Evolutionary conservation across 2,113 vertebrate species (phyloP).

Genomic region (Oreochromis niloticus): DNA sequence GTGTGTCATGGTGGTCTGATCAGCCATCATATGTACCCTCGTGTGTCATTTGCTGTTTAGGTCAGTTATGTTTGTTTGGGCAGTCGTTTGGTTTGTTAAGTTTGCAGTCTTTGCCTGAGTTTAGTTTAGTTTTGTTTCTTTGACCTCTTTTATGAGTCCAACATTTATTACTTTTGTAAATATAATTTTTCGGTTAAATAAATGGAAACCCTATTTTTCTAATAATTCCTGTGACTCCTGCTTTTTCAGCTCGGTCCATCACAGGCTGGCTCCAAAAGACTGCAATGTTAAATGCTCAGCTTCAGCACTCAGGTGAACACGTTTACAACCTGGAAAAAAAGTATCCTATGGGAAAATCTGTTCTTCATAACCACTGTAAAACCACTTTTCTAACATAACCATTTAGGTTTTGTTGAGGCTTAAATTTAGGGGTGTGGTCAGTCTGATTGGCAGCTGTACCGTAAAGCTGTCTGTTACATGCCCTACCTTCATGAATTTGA

Average conservation of each 20-base stretch:
- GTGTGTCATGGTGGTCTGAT: not conserved
- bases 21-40: fast-evolving
- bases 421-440: not conserved
- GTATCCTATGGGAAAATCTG: not conserved
- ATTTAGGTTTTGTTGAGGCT: fast-evolving
- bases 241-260: not conserved
- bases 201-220: not conserved
- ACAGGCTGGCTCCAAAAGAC: not conserved
- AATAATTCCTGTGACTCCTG: fast-evolving
- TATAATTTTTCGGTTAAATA: not conserved
- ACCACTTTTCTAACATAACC: not conserved
- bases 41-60: fast-evolving
- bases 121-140: not conserved
- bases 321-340: not conserved
- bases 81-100: not conserved
- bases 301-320: fast-evolving
- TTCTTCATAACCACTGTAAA: not conserved
- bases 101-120: not conserved
- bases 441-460: not conserved
- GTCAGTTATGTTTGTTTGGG: not conserved
- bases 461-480: not conserved
- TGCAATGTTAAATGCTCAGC: not conserved
- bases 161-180: not conserved
- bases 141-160: not conserved
- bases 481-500: no score